Evolutionary conservation across 2,797 vertebrate species (phyloP).

Genomic region (Sebastes glaucus): DNA sequence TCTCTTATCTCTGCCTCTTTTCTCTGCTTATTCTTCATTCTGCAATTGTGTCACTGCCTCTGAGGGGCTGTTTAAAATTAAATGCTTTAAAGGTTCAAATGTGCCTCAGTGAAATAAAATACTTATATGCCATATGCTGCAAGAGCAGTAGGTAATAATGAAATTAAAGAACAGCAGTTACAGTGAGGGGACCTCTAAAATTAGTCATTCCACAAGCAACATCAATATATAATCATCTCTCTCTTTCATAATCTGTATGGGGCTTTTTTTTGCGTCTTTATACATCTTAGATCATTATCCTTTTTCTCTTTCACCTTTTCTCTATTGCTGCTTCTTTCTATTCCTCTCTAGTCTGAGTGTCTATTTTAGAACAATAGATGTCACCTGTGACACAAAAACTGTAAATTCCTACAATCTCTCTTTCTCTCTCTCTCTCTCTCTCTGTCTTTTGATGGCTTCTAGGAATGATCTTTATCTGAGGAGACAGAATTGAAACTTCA

Average conservation of each 20-base stretch:
- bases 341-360: background rate
- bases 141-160: constrained; percentile 11
- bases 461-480: constrained; percentile 43
- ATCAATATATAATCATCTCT: constrained; percentile 26
- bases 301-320: background rate
- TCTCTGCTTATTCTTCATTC: background rate
- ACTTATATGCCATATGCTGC: constrained; percentile 15
- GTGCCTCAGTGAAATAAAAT: constrained; percentile 26
- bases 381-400: constrained; percentile 16
- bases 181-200: background rate
- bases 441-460: constrained; percentile 13
- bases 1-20: background rate
- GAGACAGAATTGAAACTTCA: constrained; percentile 44
- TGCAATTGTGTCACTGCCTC: constrained; percentile 14
- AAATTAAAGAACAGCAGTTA: constrained; percentile 8
- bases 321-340: background rate
- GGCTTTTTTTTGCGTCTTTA: background rate
- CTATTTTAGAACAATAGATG: constrained; percentile 34
- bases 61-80: constrained; percentile 39
- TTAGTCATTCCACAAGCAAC: constrained; percentile 4
- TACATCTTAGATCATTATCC: background rate
- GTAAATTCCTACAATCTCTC: background rate
- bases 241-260: background rate
- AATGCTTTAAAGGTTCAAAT: constrained; percentile 18
- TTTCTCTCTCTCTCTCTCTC: background rate